phyloP scores from a whole-genome alignment of 2,113 vertebrate species.

The Sterna hirundo region DNA sequence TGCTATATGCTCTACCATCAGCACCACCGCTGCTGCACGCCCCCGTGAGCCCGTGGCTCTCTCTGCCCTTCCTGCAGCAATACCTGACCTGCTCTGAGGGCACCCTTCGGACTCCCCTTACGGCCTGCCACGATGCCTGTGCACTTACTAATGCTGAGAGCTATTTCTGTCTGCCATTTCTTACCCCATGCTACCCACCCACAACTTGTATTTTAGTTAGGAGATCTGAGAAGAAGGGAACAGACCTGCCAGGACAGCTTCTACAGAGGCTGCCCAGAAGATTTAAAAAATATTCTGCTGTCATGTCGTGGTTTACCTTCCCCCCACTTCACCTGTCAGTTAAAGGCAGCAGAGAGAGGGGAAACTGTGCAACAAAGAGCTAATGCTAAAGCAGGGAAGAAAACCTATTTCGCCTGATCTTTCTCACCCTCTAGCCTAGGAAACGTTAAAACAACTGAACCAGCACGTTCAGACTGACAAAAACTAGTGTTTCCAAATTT shows the following conservation, averaged over 20 bases:
- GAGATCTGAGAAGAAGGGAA: background rate
- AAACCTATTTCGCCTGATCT: background rate
- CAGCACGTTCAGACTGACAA: background rate
- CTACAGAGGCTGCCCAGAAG: background rate
- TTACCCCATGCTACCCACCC: background rate
- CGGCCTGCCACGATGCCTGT: accelerated
- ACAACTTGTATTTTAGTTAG: background rate
- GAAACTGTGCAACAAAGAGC: background rate
- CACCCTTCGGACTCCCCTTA: background rate
- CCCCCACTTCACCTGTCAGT: background rate
- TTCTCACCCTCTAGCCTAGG: background rate
- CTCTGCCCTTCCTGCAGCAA: background rate
- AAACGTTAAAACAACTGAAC: background rate
- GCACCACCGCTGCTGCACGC: accelerated
- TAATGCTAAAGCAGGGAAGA: background rate
- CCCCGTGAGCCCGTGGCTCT: background rate
- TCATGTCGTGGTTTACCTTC: background rate
- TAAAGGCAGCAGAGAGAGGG: background rate
- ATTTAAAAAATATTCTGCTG: background rate
- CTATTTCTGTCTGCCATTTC: background rate
- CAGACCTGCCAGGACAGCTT: background rate
- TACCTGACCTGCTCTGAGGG: background rate
- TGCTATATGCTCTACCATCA: background rate
- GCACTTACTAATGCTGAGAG: background rate
- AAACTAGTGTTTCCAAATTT: background rate